phyloP scores from a whole-genome alignment of 2,113 vertebrate species.

The Andinoacara biseriatus region DNA sequence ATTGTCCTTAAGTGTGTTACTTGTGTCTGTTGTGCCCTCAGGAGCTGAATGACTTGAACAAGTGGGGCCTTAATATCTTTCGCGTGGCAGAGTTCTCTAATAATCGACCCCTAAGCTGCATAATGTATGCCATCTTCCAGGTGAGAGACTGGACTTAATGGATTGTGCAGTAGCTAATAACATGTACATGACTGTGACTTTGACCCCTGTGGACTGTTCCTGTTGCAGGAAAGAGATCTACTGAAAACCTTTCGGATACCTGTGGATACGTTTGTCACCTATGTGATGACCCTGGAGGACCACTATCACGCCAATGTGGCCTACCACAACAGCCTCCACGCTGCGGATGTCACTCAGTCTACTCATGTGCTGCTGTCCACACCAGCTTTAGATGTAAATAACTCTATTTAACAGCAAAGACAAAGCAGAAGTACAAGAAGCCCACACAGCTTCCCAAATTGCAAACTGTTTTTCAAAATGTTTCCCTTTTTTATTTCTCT shows the following conservation, averaged over 20 bases:
- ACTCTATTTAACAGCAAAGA: not conserved
- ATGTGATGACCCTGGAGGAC: conserved; percentile 91
- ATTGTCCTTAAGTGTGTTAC: not conserved
- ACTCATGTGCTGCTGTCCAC: conserved; percentile 93
- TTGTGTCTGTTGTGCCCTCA: conserved; percentile 51
- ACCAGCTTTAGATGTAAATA: conserved; percentile 88
- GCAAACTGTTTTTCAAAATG: not conserved
- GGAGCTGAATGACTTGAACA: conserved; percentile 92
- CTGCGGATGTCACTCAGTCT: conserved; percentile 93
- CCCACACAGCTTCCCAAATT: not conserved
- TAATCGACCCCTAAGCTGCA: conserved; percentile 90
- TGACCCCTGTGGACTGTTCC: conserved; percentile 2
- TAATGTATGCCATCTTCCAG: conserved; percentile 93
- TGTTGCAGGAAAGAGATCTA: conserved; percentile 88
- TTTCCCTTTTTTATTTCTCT: not conserved
- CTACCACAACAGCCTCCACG: conserved; percentile 95
- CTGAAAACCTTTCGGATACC: conserved; percentile 92
- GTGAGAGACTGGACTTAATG: conserved; percentile 64
- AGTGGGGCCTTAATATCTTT: conserved; percentile 97
- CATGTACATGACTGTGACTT: not conserved
- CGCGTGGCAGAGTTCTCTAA: conserved; percentile 88
- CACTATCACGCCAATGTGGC: conserved; percentile 94
- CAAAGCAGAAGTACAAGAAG: not conserved
- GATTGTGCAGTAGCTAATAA: not conserved
- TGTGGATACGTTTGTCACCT: conserved; percentile 89